Base-by-base conservation (phyloP, 2,888 invertebrate species). In the Elmis aenea region DNA sequence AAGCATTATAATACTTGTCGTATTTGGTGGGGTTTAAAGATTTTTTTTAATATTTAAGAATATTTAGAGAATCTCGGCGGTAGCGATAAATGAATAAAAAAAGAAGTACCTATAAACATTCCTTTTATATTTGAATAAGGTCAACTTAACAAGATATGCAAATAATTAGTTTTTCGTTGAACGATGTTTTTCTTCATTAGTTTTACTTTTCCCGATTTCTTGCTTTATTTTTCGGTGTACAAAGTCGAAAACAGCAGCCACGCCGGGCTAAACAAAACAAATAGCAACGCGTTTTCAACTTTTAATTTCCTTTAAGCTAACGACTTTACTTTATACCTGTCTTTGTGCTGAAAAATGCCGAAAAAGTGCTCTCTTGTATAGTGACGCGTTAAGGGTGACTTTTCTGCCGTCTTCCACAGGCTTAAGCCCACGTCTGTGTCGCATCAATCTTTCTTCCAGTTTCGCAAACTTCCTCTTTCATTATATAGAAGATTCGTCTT, bases 401-500 rank as follows among this genome's bases (percentile, higher is more conserved):
- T 46, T 49, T 42, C 33, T 33, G 26, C 32, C 28, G 38, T 35
- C 25, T 27, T 31, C 26, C 16, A 23, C 14, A 33, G 36, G 36
- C 42, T 42, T 33, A 15, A 38, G 36, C 33, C 42, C 42, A 44
- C 46, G 50, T 44, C 50, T 47, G 31, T 40, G 48, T 47, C 52
- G 51, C 58, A 57, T 59, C 59, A 57, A 58, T 58, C 59, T 58
- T 58, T 54, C 52, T 48, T 54, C 46, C 55, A 46, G 49, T 51
- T 52, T 51, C 55, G 48, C 40, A 46, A 48, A 52, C 54, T 58
- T 59, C 58, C 57, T 56, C 59, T 62, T 62, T 62, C 61, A 62
- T 62, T 61, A 59, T 57, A 52, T 51, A 52, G 51, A 52, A 59
- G 59, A 61, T 62, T 58, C 59, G 57, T 62, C 61, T 61, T 61